A percentile compares a stretch with the other conserved stretches of the same genome.
Conservation (phyloP, 1,140 invertebrate genomes). For the Conus betulinus region DNA sequence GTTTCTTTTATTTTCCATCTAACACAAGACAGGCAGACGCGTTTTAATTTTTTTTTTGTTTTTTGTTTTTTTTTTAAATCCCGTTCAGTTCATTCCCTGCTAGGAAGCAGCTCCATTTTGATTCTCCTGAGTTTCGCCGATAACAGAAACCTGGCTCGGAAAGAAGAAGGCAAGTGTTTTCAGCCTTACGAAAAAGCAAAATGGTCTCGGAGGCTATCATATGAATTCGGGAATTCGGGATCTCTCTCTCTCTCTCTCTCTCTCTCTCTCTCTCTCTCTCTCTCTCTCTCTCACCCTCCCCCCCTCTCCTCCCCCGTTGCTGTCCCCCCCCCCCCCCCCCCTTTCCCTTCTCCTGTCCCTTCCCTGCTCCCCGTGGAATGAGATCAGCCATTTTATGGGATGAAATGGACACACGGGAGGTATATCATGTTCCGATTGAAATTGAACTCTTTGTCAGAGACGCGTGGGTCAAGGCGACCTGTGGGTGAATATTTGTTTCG, state of each 20-base stretch:
- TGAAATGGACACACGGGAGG: background rate
- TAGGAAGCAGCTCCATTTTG: too few relatives aligned
- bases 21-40: background rate
- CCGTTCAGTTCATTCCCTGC: too few relatives aligned
- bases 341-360: background rate
- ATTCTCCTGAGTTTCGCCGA: too few relatives aligned
- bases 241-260: background rate
- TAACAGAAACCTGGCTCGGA: too few relatives aligned
- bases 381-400: background rate
- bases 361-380: background rate
- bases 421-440: slow-evolving; percentile 7
- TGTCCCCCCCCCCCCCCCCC: background rate
- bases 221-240: too few relatives aligned
- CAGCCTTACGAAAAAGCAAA: too few relatives aligned
- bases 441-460: background rate
- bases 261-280: slow-evolving; percentile 10
- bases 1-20: too few relatives aligned
- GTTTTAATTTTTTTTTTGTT: background rate
- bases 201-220: too few relatives aligned
- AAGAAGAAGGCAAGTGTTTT: too few relatives aligned
- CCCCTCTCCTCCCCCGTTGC: background rate
- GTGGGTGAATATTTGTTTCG: background rate
- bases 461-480: background rate
- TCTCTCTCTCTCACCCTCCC: background rate
- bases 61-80: background rate